phyloP scores from a whole-genome alignment of 2,113 vertebrate genomes.

The Pollachius pollachius region DNA sequence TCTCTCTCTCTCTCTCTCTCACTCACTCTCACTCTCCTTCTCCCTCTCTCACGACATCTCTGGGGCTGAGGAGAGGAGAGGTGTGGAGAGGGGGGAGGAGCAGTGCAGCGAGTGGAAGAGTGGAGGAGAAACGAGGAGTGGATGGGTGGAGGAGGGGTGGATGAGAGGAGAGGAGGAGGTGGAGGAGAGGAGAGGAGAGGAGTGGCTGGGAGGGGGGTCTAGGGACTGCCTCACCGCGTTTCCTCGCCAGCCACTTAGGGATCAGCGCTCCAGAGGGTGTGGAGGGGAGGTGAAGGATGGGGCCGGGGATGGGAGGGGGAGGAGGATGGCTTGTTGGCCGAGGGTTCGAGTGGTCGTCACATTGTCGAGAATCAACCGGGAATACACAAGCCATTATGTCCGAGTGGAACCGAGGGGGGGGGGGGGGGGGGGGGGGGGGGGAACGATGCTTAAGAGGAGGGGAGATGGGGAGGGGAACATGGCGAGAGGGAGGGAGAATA shows the following conservation, averaged over 20 bases:
- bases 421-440: constrained; percentile 3
- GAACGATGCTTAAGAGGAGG: constrained; percentile 23
- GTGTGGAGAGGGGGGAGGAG: constrained; percentile 1
- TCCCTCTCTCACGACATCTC: too few relatives aligned
- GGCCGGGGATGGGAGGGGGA: not conserved
- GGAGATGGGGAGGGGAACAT: constrained; percentile 16
- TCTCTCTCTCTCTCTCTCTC: too few relatives aligned
- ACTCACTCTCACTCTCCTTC: too few relatives aligned
- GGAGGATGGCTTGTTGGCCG: not conserved
- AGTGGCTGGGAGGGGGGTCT: too few relatives aligned
- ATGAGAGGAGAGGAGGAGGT: not conserved
- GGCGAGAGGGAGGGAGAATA: constrained; percentile 28
- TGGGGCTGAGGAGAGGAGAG: not conserved
- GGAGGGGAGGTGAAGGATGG: too few relatives aligned
- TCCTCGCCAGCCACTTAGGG: too few relatives aligned
- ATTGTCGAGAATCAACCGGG: constrained; percentile 55
- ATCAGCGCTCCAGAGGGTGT: too few relatives aligned
- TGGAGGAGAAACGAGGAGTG: constrained; percentile 36
- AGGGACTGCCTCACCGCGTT: too few relatives aligned
- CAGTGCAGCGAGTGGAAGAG: constrained; percentile 40
- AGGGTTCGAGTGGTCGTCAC: too few relatives aligned
- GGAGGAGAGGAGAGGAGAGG: too few relatives aligned
- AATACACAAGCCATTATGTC: constrained; percentile 36
- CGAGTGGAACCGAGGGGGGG: constrained; percentile 16
- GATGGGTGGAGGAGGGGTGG: constrained; percentile 45